phyloP scores from a whole-genome alignment of 2,888 invertebrate species.

The Hirtodrosophila cameraria region DNA sequence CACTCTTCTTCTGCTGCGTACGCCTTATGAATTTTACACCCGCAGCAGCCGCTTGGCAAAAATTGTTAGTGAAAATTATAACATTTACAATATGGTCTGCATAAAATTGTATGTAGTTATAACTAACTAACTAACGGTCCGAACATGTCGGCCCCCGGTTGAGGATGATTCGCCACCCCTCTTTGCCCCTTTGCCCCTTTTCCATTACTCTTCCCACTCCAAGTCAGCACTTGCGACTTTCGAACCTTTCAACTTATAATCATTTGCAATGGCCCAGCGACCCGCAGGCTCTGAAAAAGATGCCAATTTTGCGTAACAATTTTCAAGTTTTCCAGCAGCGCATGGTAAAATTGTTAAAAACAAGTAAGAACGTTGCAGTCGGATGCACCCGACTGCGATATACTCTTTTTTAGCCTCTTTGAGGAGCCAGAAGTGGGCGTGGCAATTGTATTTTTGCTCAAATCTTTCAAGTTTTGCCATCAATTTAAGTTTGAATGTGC shows the following conservation, averaged over 20 bases:
- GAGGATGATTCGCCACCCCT: background rate
- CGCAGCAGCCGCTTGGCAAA: slow-evolving; percentile 37
- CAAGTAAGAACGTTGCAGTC: no score
- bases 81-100: slow-evolving; percentile 75
- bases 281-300: slow-evolving; percentile 42
- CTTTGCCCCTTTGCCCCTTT: background rate
- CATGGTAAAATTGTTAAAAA: slow-evolving; percentile 35
- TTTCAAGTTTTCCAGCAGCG: slow-evolving; percentile 40
- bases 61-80: slow-evolving; percentile 76
- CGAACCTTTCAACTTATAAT: slow-evolving; percentile 35
- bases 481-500: no score
- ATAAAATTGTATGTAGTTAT: slow-evolving; percentile 76
- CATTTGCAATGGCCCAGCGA: slow-evolving; percentile 35
- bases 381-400: no score
- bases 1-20: background rate
- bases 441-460: no score
- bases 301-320: slow-evolving; percentile 69
- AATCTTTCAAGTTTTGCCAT: no score
- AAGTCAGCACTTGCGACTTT: background rate
- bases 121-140: slow-evolving; percentile 73
- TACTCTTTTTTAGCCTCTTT: no score
- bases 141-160: slow-evolving; percentile 59
- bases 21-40: slow-evolving; percentile 35
- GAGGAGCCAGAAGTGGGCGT: no score
- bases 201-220: no score